These are phyloP conservation scores for Dasysyrphus albostriatus DNA, from an alignment of 2,888 invertebrate genomes.

Conservation along the genomic window DNA sequence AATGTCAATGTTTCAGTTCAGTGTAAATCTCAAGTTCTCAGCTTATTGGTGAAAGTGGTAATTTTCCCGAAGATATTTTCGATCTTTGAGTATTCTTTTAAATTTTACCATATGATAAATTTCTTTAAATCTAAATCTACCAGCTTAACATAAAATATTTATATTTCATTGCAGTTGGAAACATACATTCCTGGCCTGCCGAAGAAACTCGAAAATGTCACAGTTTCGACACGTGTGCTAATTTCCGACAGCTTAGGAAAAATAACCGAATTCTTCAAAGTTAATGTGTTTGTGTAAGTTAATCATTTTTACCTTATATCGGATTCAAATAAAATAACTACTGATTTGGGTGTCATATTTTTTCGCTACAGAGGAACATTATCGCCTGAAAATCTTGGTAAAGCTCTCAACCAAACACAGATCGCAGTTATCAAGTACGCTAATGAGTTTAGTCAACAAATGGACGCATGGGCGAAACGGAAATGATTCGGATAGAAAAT, in stretches of 20 bases:
- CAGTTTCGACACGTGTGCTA: conserved; percentile 83
- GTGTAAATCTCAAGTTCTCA: conserved; percentile 53
- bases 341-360: background rate
- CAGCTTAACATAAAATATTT: background rate
- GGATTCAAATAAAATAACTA: background rate
- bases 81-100: conserved; percentile 55
- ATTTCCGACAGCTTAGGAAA: conserved; percentile 85
- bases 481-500: conserved; percentile 85
- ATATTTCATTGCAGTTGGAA: conserved; percentile 85
- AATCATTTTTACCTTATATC: conserved; percentile 52
- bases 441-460: conserved; percentile 91
- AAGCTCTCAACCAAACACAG: conserved; percentile 89
- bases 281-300: conserved; percentile 92
- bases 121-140: background rate
- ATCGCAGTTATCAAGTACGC: conserved; percentile 88
- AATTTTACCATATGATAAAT: conserved; percentile 26
- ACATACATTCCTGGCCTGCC: conserved; percentile 90
- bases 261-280: conserved; percentile 87
- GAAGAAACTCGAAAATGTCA: conserved; percentile 86
- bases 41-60: conserved; percentile 70
- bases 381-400: conserved; percentile 90
- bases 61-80: conserved; percentile 54
- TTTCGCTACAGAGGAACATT: conserved; percentile 88
- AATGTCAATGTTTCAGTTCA: conserved; percentile 61
- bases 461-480: conserved; percentile 89